phyloP scores from a whole-genome alignment of 2,888 invertebrate species.

The Amiota communis region DNA sequence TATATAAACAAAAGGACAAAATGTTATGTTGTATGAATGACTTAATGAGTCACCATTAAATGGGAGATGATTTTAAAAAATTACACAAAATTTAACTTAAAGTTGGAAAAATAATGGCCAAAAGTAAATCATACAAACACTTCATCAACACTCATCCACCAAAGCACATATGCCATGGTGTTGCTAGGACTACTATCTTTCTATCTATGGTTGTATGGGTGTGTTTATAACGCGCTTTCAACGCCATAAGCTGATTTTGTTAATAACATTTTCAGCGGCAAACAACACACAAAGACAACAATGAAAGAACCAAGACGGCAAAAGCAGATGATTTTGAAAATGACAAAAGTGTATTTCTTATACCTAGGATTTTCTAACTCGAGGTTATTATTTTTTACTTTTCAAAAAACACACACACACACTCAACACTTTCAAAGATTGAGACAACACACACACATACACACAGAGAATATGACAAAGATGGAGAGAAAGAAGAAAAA shows the following conservation, averaged over 20 bases:
- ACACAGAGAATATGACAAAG: neutral
- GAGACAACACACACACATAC: conserved; percentile 14
- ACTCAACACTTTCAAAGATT: neutral
- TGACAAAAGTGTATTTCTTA: neutral
- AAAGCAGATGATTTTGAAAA: neutral
- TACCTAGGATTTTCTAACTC: conserved; percentile 18
- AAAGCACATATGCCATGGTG: neutral
- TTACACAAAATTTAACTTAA: conserved; percentile 16
- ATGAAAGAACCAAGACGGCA: too few species aligned
- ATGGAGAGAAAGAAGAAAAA: conserved; percentile 20
- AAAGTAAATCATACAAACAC: conserved; percentile 24
- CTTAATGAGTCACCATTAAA: neutral
- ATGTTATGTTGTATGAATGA: neutral
- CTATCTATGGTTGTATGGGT: neutral
- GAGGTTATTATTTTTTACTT: conserved; percentile 52
- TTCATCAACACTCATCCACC: neutral
- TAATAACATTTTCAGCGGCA: conserved; percentile 19
- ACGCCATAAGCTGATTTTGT: conserved; percentile 27
- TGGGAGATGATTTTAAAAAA: conserved; percentile 17
- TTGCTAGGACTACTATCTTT: neutral
- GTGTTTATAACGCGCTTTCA: conserved; percentile 24
- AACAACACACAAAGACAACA: too few species aligned
- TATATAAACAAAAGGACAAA: too few species aligned
- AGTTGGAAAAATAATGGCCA: conserved; percentile 1
- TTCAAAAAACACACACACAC: conserved; percentile 36